Percentiles rank a stretch among this genome's conserved stretches.
Conservation (phyloP, 1,140 invertebrate genomes). For the Aphelenchoides besseyi region DNA sequence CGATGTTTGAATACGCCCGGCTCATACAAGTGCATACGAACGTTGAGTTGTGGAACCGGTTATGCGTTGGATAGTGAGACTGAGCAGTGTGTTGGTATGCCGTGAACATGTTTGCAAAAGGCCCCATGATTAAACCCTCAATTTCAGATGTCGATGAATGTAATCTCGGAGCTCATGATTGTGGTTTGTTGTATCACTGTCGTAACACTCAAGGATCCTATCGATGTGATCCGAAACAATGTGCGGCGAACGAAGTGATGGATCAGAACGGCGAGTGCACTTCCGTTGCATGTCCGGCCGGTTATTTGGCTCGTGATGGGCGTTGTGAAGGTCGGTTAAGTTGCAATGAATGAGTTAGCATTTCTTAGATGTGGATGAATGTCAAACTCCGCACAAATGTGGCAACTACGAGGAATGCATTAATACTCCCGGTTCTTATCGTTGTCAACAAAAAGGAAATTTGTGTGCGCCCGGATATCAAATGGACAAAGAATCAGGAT, state of each 20-base stretch:
- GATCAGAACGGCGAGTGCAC: constrained; percentile 60
- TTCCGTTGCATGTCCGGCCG: constrained; percentile 64
- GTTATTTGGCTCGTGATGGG: constrained; percentile 65
- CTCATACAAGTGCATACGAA: constrained; percentile 71
- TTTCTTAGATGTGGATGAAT: constrained; percentile 79
- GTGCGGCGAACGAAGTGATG: constrained; percentile 63
- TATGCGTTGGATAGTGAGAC: constrained; percentile 85
- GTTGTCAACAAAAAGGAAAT: constrained; percentile 60
- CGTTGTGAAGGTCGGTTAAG: constrained; percentile 66
- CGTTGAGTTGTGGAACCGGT: constrained; percentile 86
- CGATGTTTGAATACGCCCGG: constrained; percentile 62
- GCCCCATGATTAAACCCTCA: background rate
- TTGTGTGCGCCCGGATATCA: constrained; percentile 54
- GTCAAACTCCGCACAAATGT: constrained; percentile 69
- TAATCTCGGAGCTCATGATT: constrained; percentile 75
- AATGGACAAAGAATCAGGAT: constrained; percentile 55
- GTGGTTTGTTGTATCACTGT: constrained; percentile 76
- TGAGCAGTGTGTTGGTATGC: constrained; percentile 77
- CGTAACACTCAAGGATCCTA: constrained; percentile 79
- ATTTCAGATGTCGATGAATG: constrained; percentile 86
- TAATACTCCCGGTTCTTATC: constrained; percentile 76
- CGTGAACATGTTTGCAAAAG: constrained; percentile 16
- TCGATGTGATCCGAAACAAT: constrained; percentile 70
- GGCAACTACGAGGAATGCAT: constrained; percentile 76
- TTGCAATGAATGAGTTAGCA: background rate